Base-by-base conservation (phyloP, 2,888 invertebrate genomes). In the Rhaphigaster nebulosa region DNA sequence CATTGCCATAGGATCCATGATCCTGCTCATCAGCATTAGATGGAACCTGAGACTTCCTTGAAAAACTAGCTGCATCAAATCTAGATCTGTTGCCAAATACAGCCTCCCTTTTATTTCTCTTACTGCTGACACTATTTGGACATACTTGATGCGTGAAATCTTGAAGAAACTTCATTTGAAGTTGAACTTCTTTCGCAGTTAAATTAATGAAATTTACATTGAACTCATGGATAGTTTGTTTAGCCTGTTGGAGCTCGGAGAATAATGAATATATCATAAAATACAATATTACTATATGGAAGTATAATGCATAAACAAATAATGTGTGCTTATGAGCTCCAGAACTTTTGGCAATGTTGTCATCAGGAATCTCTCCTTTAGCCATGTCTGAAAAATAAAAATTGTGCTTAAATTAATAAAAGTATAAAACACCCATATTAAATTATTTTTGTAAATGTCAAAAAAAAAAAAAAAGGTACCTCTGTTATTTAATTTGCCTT, bases 151-250 rank as follows among this genome's bases (percentile, higher is more conserved):
- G 38, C 0, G 29, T 26, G 18, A 84, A 80, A 52, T 90, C 90
- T 56, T 34, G 70, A 87, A 90, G 29, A 84, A 80, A 80, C 15
- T 90, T 90, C 54, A 65, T 90, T 38, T 90, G 80, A 38, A 90
- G 52, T 90, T 87, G 65, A 29, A 90, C 41, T 41, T 80, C 87
- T 90, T 38, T 90, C 4, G 80, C 54, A 45, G 84, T 90, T 6
- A 90, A 80, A 52, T 90, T 76, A 54, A 90, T 90, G 15, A 87
- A 65, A 84, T 90, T 90, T 45, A 90, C 52, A 56, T 90, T 60
- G 52, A 56, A 90, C 26, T 90, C 90, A 56, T 26, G 45, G 34
- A 90, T 52, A 15, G 84, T 90, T 26, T 90, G 65, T 84, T 90
- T 90, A 45, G 45, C 70, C n/a, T 87, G 54, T 12, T 54, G 60